phyloP scores from a whole-genome alignment of 2,888 invertebrate genomes.

The Smittia aterrima region DNA sequence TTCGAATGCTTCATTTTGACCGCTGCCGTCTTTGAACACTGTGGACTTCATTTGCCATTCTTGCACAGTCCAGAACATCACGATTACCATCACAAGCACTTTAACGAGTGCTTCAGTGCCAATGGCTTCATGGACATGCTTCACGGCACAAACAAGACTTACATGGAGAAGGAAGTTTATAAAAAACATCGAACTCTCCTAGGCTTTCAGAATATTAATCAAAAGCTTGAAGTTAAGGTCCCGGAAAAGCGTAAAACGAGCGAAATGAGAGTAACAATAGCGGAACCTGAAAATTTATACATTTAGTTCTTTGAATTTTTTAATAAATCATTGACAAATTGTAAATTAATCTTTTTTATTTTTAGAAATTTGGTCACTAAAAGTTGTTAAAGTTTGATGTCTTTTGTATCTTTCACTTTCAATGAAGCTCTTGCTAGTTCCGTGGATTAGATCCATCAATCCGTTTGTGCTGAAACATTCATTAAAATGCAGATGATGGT shows the following conservation, averaged over 20 bases:
- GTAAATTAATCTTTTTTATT: too few relatives aligned
- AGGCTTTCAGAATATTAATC: too few relatives aligned
- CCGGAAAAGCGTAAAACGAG: background rate
- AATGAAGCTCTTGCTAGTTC: background rate
- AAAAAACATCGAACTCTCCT: background rate
- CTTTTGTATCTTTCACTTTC: background rate
- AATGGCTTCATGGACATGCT: background rate
- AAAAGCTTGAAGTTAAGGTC: background rate
- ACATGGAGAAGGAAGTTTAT: background rate
- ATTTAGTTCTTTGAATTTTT: too few relatives aligned
- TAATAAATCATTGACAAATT: too few relatives aligned
- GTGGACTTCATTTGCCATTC: conserved; percentile 16
- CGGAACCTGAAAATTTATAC: too few relatives aligned
- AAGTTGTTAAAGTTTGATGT: background rate
- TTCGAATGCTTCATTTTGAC: background rate
- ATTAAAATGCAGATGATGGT: background rate
- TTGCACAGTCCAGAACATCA: background rate
- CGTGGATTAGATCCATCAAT: background rate
- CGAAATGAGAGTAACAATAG: background rate
- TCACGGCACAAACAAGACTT: background rate
- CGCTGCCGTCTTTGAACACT: background rate
- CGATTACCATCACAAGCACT: conserved; percentile 1
- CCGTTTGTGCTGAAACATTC: background rate
- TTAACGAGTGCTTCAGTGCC: conserved; percentile 7
- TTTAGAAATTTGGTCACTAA: too few relatives aligned